phyloP scores from a whole-genome alignment of 92 coral and sea anemone genomes.

The Parazoanthus atlanticus region DNA sequence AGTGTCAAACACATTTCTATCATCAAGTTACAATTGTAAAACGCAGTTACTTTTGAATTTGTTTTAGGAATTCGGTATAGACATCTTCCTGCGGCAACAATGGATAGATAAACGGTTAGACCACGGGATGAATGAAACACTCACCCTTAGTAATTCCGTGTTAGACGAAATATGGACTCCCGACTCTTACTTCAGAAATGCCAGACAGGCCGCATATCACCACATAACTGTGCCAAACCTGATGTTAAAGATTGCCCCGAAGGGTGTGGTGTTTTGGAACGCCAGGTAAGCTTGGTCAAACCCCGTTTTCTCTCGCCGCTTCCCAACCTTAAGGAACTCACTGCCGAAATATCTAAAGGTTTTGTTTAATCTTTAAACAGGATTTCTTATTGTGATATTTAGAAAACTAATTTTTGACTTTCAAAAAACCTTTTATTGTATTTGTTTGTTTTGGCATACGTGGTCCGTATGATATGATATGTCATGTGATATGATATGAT shows the following conservation, averaged over 20 bases:
- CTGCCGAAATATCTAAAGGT: neutral
- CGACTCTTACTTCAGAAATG: conserved; percentile 67
- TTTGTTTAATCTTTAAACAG: too few relatives aligned
- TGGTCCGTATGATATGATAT: too few relatives aligned
- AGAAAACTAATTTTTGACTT: neutral
- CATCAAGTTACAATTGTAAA: neutral
- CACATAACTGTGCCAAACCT: conserved; percentile 66
- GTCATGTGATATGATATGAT: too few relatives aligned
- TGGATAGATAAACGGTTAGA: conserved; percentile 64
- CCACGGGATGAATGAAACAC: conserved; percentile 59
- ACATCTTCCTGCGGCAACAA: conserved; percentile 61
- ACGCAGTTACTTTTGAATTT: neutral
- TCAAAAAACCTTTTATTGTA: too few relatives aligned
- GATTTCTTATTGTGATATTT: too few relatives aligned
- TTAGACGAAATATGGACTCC: conserved; percentile 62
- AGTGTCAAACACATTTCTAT: too few relatives aligned
- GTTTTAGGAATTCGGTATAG: conserved; percentile 60
- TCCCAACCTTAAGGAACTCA: neutral
- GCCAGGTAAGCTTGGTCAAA: conserved; percentile 44
- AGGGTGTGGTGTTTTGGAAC: conserved; percentile 60
- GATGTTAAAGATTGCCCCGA: conserved; percentile 63
- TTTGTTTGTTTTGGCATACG: too few relatives aligned
- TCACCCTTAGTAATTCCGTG: conserved; percentile 52
- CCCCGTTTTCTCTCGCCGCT: neutral
- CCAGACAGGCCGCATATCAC: conserved; percentile 60